phyloP scores from a whole-genome alignment of 2,113 vertebrate species.

The Dipodomys spectabilis region DNA sequence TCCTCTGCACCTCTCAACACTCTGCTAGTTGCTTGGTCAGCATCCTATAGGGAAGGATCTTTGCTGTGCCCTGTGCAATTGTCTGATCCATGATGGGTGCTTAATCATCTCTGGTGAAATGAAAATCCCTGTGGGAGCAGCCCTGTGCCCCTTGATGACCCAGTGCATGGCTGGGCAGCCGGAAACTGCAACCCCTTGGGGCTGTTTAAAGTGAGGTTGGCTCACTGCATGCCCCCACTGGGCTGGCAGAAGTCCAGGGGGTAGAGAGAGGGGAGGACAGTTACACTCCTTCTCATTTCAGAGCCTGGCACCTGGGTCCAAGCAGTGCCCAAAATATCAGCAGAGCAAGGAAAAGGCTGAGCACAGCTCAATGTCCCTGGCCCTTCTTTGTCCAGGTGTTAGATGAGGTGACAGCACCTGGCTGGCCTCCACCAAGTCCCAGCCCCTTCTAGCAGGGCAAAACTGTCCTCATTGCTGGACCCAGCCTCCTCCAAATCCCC shows the following conservation, averaged over 20 bases:
- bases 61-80: neutral
- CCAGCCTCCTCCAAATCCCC: neutral
- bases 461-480: neutral
- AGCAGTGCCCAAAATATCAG: conserved; percentile 59
- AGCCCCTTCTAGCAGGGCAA: neutral
- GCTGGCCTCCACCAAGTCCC: neutral
- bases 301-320: conserved; percentile 42
- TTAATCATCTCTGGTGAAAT: neutral
- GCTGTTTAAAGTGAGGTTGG: neutral
- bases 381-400: neutral
- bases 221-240: conserved; percentile 20
- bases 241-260: conserved; percentile 63
- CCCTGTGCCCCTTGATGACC: neutral
- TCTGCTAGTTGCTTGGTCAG: neutral
- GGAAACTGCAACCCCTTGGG: neutral
- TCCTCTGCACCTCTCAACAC: neutral
- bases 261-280: neutral
- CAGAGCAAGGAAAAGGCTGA: conserved; percentile 9
- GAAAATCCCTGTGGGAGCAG: neutral
- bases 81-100: neutral
- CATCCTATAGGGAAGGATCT: neutral
- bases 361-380: neutral
- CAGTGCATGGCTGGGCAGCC: neutral
- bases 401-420: neutral
- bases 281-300: conserved; percentile 56